Evolutionary conservation across 2,113 vertebrate species (phyloP), one percentile per base, ranked within the genome.

Genomic region (Perccottus glenii): DNA sequence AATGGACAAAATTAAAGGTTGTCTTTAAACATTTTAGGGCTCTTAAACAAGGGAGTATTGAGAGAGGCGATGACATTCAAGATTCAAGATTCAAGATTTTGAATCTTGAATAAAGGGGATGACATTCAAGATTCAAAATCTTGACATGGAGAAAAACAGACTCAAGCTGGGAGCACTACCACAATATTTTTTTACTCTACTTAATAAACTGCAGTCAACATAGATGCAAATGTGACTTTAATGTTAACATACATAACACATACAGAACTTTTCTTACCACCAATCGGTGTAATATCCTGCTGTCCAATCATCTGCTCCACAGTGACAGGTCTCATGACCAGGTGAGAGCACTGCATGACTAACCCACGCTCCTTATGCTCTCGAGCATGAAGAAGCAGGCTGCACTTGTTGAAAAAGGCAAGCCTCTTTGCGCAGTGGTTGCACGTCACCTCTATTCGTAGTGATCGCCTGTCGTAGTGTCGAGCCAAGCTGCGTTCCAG

Each of bases 371-470:
- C 97, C 91, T 99, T 99, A 85, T 99, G 97, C 82, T 99, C 96
- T 0, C 97, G 93, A 0, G 97, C 97, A 0, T 99, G 97, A 47
- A 98, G 92, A 3, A 99, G 93, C 49, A 99, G 82, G 70, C 97
- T 98, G 91, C 97, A 99, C 88, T 98, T 98, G 87, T 99, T 99
- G 88, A 98, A 99, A 93, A 99, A 99, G 51, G 96, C 95, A 47
- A 99, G 88, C 74, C 96, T 94, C 64, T 96, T 96, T 63, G 94
- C 92, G 65, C 97, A 99, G 73, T 98, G 97, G 91, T 97, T 99
- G 88, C 97, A 99, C 66, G 97, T 99, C 33, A 99, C 97, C 90
- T 99, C 97, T 6, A 99, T 97, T 71, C 96, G 93, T 84, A 98
- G 94, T 57, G 96, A 98, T 3, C 97, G 93, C 0, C 97, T 91